A percentile compares a stretch with the other conserved stretches of the same genome.
These are phyloP conservation scores for Plestiodon gilberti DNA, from an alignment of 2,113 vertebrate species.

Conservation along the genomic window DNA sequence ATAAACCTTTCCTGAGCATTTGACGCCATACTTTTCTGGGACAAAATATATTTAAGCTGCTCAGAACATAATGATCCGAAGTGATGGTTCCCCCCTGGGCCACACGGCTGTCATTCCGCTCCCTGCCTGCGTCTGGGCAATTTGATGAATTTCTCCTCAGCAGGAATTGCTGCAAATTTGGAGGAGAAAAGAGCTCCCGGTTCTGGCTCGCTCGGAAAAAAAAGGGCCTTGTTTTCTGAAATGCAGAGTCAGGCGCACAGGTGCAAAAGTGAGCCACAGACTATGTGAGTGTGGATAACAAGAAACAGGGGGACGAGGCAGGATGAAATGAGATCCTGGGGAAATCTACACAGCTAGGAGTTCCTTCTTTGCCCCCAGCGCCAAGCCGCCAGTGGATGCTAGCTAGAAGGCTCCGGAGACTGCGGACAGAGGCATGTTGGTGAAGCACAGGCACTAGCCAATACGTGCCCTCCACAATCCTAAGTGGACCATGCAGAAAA, in stretches of 20 bases:
- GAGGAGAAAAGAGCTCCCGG: constrained; percentile 43
- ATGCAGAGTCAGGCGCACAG: neutral
- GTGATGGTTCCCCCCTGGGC: constrained; percentile 36
- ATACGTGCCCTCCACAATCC: neutral
- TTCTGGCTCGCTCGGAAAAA: neutral
- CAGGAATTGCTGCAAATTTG: constrained; percentile 41
- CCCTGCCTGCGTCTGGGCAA: constrained; percentile 48
- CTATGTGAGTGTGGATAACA: neutral
- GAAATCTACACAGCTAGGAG: neutral
- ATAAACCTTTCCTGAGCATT: constrained; percentile 15
- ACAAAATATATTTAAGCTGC: constrained; percentile 49
- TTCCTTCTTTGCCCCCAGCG: neutral
- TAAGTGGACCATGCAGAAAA: no score
- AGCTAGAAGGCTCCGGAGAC: neutral
- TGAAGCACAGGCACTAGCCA: neutral
- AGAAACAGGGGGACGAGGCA: no score
- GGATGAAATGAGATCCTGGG: no score
- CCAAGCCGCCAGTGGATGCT: neutral
- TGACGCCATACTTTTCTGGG: constrained; percentile 30
- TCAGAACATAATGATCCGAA: constrained; percentile 55
- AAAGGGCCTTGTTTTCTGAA: neutral
- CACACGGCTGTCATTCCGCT: constrained; percentile 47
- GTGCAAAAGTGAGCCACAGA: neutral
- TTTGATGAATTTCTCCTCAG: constrained; percentile 34
- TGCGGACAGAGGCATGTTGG: no score